A percentile compares a stretch with the other conserved stretches of the same genome.
These are phyloP conservation scores for Macroteleia sp. DNA, from an alignment of 2,888 invertebrate genomes.

Conservation along the genomic window DNA sequence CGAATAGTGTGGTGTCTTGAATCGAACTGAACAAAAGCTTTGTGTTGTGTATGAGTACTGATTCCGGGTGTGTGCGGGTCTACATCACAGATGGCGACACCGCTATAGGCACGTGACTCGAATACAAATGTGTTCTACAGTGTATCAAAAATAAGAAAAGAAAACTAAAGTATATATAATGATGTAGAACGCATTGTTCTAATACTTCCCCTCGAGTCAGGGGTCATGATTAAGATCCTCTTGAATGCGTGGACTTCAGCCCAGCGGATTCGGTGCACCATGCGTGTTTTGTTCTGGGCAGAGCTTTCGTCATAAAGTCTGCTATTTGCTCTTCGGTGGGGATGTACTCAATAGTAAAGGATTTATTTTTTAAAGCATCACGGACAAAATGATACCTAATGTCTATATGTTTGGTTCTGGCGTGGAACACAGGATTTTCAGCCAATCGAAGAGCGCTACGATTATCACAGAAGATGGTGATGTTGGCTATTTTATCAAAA, in stretches of 20 bases:
- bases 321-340: background rate
- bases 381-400: slow-evolving; percentile 4
- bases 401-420: slow-evolving; percentile 1
- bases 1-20: background rate
- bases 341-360: background rate
- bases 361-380: background rate
- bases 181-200: background rate
- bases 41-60: no score
- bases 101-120: background rate
- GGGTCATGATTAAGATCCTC: background rate
- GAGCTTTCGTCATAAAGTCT: slow-evolving; percentile 4
- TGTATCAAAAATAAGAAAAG: background rate
- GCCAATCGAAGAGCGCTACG: background rate
- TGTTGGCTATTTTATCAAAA: background rate
- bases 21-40: no score
- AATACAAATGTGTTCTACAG: background rate
- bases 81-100: background rate
- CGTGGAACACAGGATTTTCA: background rate
- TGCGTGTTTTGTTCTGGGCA: background rate
- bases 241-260: background rate
- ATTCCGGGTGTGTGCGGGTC: background rate
- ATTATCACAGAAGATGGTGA: slow-evolving; percentile 3
- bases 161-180: no score
- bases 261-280: background rate
- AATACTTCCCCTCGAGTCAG: slow-evolving; percentile 10